phyloP scores from a whole-genome alignment of 2,797 vertebrate genomes.

The Syncerus caffer region DNA sequence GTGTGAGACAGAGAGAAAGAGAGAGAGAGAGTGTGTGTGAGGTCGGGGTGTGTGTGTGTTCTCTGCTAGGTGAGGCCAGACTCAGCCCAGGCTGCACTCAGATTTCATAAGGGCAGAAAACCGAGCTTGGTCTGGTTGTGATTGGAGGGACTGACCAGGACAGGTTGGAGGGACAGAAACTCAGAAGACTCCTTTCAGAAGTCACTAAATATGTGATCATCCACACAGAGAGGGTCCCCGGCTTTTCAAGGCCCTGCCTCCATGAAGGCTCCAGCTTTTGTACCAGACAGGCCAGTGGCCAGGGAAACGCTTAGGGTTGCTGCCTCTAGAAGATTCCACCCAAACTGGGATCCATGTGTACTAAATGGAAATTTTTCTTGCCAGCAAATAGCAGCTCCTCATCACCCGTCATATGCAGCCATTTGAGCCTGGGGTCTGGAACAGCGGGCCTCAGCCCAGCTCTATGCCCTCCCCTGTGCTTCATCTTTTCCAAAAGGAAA shows the following conservation, averaged over 20 bases:
- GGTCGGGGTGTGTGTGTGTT: fast-evolving
- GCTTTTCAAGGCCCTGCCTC: background rate
- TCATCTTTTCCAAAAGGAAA: background rate
- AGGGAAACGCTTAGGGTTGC: background rate
- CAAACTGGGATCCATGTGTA: background rate
- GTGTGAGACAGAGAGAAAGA: background rate
- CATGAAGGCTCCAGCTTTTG: background rate
- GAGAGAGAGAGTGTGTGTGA: background rate
- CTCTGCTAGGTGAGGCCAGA: background rate
- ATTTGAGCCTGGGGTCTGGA: background rate
- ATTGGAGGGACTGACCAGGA: too few relatives aligned
- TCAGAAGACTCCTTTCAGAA: background rate
- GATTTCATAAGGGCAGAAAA: background rate
- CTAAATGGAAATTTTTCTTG: background rate
- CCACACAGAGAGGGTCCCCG: background rate
- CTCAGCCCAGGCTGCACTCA: background rate
- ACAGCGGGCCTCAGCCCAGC: background rate
- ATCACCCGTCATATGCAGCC: fast-evolving
- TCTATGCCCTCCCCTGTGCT: too few relatives aligned
- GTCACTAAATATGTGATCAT: too few relatives aligned
- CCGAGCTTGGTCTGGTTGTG: background rate
- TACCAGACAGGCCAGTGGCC: background rate
- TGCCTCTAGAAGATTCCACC: background rate
- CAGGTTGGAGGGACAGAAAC: background rate
- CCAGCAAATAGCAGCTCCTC: background rate